These are phyloP conservation scores for Meandrusa payeni DNA, from an alignment of 2,888 invertebrate species.

Conservation along the genomic window DNA sequence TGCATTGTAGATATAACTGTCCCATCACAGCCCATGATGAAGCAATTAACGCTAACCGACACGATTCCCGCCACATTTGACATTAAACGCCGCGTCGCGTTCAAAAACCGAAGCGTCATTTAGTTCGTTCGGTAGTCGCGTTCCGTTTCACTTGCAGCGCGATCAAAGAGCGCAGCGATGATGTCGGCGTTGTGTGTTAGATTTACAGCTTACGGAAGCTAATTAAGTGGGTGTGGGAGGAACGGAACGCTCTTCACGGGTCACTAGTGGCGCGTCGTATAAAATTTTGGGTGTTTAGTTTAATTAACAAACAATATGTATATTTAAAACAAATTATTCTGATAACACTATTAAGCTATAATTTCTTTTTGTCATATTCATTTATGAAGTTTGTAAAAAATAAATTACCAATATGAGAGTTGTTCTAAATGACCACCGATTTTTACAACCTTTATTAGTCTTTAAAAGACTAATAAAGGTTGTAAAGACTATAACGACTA, in stretches of 20 bases:
- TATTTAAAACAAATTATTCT: not conserved
- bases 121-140: constrained; percentile 44
- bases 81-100: constrained; percentile 65
- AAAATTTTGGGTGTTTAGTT: constrained; percentile 12
- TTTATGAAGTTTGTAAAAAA: no score
- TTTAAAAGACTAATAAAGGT: no score
- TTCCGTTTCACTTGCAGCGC: constrained; percentile 62
- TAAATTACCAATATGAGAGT: no score
- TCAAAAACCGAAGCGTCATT: constrained; percentile 56
- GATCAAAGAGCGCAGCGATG: constrained; percentile 70
- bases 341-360: no score
- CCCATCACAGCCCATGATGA: constrained; percentile 23
- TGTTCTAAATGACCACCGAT: no score
- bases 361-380: no score
- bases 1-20: no score
- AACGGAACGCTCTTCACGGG: constrained; percentile 44
- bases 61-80: constrained; percentile 44
- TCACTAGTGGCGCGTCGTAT: constrained; percentile 44
- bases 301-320: constrained; percentile 1
- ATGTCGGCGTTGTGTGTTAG: constrained; percentile 60
- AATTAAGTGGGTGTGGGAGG: constrained; percentile 63
- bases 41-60: constrained; percentile 23
- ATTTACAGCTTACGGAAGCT: constrained; percentile 77
- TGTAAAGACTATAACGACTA: no score
- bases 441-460: no score